Evolutionary conservation across 2,797 vertebrate species (phyloP).

Genomic region (Chaenodraco wilsoni): DNA sequence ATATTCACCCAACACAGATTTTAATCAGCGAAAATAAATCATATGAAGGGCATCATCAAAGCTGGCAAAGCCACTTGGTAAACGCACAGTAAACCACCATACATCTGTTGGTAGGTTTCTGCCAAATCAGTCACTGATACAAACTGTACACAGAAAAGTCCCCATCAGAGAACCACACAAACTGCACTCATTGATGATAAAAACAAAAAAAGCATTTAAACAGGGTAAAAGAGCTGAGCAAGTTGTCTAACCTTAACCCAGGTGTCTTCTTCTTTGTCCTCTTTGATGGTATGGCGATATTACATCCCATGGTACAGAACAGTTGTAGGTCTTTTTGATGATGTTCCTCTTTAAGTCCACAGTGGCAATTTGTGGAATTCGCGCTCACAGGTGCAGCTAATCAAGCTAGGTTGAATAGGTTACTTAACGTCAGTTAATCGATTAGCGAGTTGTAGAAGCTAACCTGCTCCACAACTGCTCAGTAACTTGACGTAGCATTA

Average conservation of each 20-base stretch:
- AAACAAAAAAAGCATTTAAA: not conserved
- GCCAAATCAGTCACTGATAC: conserved; percentile 3
- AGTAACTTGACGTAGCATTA: not conserved
- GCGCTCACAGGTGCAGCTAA: not conserved
- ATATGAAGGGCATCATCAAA: not conserved
- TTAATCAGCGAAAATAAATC: conserved; percentile 22
- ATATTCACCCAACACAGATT: not conserved
- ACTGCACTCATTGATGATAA: not conserved
- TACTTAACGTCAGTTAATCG: not conserved
- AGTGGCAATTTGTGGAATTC: not conserved
- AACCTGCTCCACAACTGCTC: not conserved
- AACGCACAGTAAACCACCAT: conserved; percentile 13
- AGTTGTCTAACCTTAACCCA: conserved; percentile 4
- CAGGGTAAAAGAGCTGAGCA: not conserved
- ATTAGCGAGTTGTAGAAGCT: not conserved
- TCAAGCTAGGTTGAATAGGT: no score
- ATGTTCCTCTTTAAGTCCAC: no score
- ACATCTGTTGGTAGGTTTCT: conserved; percentile 28
- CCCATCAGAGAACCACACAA: conserved; percentile 5
- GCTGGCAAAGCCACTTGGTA: conserved; percentile 2
- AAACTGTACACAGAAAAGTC: conserved; percentile 1
- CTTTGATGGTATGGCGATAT: not conserved
- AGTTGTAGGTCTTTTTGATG: not conserved
- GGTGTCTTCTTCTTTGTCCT: not conserved
- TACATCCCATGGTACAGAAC: no score